These are phyloP conservation scores for Bimastos eiseni DNA, from an alignment of 2,888 invertebrate species.

Conservation along the genomic window DNA sequence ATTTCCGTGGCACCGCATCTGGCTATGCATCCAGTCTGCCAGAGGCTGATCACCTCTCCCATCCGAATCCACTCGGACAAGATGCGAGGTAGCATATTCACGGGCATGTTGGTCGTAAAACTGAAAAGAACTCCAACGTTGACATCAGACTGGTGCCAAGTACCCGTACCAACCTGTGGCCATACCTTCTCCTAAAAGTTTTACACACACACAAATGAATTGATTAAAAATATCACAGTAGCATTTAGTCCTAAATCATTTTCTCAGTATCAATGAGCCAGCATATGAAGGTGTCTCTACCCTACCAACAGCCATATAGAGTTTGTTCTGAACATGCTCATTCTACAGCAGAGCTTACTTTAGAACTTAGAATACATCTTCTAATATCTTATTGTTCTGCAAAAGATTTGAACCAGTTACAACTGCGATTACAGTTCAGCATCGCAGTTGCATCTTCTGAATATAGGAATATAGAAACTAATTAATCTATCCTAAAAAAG, in stretches of 20 bases:
- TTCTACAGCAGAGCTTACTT: not conserved
- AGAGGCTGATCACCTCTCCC: not conserved
- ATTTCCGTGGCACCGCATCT: constrained; percentile 3
- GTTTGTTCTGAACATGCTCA: not conserved
- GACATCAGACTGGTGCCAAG: constrained; percentile 16
- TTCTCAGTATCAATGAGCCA: not conserved
- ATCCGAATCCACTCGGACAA: constrained; percentile 7
- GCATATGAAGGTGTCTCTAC: not conserved
- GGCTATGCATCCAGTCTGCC: constrained; percentile 14
- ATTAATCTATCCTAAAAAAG: not conserved
- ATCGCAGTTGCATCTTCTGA: not conserved
- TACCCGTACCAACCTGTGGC: not conserved
- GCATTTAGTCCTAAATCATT: not conserved
- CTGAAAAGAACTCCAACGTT: not conserved
- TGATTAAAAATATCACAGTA: not conserved
- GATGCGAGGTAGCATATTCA: not conserved
- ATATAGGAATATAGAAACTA: not conserved
- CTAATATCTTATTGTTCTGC: not conserved
- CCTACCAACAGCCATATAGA: not conserved
- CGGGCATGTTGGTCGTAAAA: constrained; percentile 13
- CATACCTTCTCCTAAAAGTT: constrained; percentile 13
- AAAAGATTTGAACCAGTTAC: not conserved
- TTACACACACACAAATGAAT: not conserved
- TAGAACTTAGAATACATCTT: too few species aligned
- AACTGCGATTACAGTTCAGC: not conserved